Conservation (phyloP, 2,888 invertebrate species). For the Vanessa cardui region DNA sequence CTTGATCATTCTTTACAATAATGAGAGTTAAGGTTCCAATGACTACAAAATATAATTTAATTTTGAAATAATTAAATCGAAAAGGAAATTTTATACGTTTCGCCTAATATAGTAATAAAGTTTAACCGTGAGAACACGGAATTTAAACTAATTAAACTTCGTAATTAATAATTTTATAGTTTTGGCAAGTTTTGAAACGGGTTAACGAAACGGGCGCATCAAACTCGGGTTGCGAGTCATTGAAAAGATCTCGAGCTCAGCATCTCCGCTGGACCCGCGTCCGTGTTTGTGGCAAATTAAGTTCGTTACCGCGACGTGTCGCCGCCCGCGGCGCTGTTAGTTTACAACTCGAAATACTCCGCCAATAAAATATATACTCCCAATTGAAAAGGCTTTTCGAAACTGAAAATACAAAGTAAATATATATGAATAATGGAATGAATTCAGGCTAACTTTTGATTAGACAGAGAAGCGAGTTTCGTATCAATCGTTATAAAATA, state of each 20-base stretch:
- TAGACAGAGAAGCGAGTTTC: background rate
- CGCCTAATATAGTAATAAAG: background rate
- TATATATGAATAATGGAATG: background rate
- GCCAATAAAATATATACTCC: conserved; percentile 3
- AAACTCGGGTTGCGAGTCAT: background rate
- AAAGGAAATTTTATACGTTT: background rate
- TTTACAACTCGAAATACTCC: conserved; percentile 8
- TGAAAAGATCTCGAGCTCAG: conserved; percentile 1
- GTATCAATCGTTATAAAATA: background rate
- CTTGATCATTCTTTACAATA: too few relatives aligned
- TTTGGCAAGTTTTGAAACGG: conserved; percentile 16
- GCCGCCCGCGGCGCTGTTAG: conserved; percentile 12
- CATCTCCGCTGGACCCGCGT: conserved; percentile 17
- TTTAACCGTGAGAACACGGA: background rate
- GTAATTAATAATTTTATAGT: conserved; percentile 24
- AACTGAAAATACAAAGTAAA: conserved; percentile 6
- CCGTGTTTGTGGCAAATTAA: conserved; percentile 24
- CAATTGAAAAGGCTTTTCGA: background rate
- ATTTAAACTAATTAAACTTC: conserved; percentile 11
- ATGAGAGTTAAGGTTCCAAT: too few relatives aligned
- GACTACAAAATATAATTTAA: too few relatives aligned
- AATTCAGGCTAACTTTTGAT: conserved; percentile 3
- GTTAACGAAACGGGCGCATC: background rate
- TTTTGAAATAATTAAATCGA: background rate
- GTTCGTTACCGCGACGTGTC: conserved; percentile 20